Percentiles rank a stretch among this genome's conserved stretches.
Evolutionary conservation across 2,888 invertebrate genomes (phyloP).

Genomic region (Candidula unifasciata): DNA sequence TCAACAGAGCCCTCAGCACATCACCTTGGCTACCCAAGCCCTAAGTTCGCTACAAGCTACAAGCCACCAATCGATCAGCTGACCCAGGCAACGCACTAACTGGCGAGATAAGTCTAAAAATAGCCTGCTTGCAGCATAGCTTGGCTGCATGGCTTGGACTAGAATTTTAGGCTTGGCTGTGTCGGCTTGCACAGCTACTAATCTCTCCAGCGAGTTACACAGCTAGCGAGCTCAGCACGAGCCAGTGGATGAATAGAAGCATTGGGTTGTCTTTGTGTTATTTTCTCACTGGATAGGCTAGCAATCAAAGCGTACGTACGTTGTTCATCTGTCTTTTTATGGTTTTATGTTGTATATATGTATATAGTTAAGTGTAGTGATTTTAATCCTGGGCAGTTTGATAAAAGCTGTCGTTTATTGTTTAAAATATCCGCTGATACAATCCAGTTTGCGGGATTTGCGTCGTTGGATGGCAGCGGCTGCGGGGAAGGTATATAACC

Average conservation of each 20-base stretch:
- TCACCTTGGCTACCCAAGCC: neutral
- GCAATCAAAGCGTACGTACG: neutral
- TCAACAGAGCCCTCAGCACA: neutral
- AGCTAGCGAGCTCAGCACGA: constrained; percentile 17
- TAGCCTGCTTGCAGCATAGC: constrained; percentile 53
- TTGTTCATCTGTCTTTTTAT: neutral
- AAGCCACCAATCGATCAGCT: constrained; percentile 46
- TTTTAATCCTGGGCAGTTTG: too few species aligned
- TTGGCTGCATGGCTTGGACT: constrained; percentile 46
- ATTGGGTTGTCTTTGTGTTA: neutral
- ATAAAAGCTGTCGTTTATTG: too few species aligned
- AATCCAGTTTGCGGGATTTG: too few species aligned
- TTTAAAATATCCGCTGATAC: too few species aligned
- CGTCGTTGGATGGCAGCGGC: too few species aligned
- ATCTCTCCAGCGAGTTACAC: constrained; percentile 46
- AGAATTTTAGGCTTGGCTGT: constrained; percentile 48
- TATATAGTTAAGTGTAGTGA: too few species aligned
- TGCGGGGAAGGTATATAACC: too few species aligned
- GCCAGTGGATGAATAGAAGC: neutral
- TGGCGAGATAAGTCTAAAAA: constrained; percentile 53
- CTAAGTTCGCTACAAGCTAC: constrained; percentile 10
- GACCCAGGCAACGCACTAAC: constrained; percentile 50
- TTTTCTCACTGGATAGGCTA: neutral
- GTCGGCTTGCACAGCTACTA: constrained; percentile 47
- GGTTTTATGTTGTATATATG: too few species aligned